phyloP scores from a whole-genome alignment of 2,888 invertebrate genomes.

The Deilephila porcellus region DNA sequence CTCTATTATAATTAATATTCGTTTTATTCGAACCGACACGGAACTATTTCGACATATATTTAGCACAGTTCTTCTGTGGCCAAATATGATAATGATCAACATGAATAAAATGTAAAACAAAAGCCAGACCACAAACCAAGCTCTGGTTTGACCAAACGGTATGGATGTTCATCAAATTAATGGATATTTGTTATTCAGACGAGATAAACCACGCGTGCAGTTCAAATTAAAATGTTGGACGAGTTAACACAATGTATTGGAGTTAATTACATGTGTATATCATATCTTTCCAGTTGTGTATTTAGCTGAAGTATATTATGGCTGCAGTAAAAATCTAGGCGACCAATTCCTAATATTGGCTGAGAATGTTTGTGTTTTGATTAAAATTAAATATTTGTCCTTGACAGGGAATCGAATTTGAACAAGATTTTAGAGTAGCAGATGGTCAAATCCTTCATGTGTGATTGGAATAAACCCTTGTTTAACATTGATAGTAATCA shows the following conservation, averaged over 20 bases:
- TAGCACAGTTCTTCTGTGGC: no score
- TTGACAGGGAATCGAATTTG: no score
- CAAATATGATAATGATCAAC: no score
- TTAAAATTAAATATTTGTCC: no score
- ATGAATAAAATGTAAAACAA: neutral
- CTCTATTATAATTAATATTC: no score
- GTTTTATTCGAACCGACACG: no score
- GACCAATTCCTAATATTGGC: neutral
- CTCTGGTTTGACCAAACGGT: neutral
- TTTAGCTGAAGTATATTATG: neutral
- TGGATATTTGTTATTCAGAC: conserved; percentile 21
- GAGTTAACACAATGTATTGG: conserved; percentile 11
- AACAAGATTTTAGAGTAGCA: no score
- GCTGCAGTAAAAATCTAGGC: neutral
- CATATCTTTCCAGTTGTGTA: neutral
- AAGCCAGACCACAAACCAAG: neutral
- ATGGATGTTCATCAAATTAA: neutral
- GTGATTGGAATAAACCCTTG: no score
- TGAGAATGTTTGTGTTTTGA: no score
- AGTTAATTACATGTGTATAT: conserved; percentile 9
- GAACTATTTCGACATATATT: no score
- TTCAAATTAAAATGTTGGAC: conserved; percentile 7
- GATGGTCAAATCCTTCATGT: no score
- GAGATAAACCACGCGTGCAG: neutral
- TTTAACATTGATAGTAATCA: no score